Evolutionary conservation across 2,113 vertebrate genomes (phyloP), one percentile per base, ranked within the genome.

Genomic region (Xiphophorus couchianus): DNA sequence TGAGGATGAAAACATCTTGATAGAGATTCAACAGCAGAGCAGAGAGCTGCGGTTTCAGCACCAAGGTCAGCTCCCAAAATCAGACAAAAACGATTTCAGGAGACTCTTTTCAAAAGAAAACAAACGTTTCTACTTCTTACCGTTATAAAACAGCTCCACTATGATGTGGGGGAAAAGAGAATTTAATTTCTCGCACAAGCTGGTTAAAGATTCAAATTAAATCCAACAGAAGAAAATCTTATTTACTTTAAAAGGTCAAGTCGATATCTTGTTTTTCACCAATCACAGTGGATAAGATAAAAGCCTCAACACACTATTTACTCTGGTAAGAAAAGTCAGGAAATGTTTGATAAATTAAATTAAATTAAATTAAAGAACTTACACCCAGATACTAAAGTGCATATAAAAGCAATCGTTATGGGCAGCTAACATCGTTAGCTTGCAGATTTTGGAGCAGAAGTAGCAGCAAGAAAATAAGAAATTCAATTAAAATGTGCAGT

Each of bases 41-140:
- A n/a, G 4, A 48, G 44, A 6, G 44, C 44, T 37, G 35, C 17
- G 22, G 62, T 13, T 65, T 82, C 80, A 85, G 73, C 70, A 81
- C 74, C 73, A 75, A 0, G 80, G 73, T 75, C 76, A 81, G 80
- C 75, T 83, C 75, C 74, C 9, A 25, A 9, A 28, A 28, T 17
- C 44, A 28, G 30, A 22, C 13, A 28, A 10, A 33, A 17, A 11
- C 6, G 6, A 6, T 3, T 64, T 58, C 44, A 48, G 1, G 5
- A 51, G 2, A 22, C 51, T 12, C 8, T 6, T 62, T 62, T 62
- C 29, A 30, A 10, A 58, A 58, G 51, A 10, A n/a, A 58, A 58
- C 22, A n/a, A 58, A 58, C 7, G 8, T 6, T 58, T 48, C 5
- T 48, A 19, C 15, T 48, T 1, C 14, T 42, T 42, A 0, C 39